Evolutionary conservation across 2,113 vertebrate species (phyloP), one percentile per base, ranked within the genome.

Genomic region (Zosterops lateralis): DNA sequence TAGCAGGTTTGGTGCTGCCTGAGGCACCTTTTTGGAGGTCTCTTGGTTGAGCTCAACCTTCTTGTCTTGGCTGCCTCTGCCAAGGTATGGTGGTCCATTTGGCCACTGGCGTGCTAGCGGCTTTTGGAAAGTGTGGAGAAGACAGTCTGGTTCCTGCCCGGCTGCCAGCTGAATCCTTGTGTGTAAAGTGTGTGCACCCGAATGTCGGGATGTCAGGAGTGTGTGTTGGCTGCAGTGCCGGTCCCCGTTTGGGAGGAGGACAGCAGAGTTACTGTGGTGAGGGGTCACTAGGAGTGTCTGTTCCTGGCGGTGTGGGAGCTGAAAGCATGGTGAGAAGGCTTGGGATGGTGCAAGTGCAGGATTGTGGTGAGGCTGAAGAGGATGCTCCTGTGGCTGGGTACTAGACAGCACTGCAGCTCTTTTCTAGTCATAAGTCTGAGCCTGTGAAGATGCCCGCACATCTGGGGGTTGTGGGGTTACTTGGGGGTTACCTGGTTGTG

Each of bases 311-410:
- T 61, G n/a, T 18, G 14, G 28, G 48, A 67, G 61, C 56, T 87
- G 74, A 24, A 50, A 42, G 48, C 26, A 12, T 0, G 0, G 6
- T 20, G 34, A 51, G 48, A 1, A 3, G 74, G 7, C 0, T 0
- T 36, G 21, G 28, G 16, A 34, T 4, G 9, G 24, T 31, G 58
- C 36, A 38, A 28, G 50, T 2, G 2, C 36, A 22, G 50, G 50
- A 13, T 22, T 0, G 1, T 50, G 42, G 48, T 42, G 64, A 54
- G 38, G 48, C 40, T 77, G 7, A 79, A 81, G 58, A 82, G 38
- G 36, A 56, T 73, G 66, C 60, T 28, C 5, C 50, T 65, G 6
- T 4, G 32, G 25, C 66, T 73, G 2, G 1, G 16, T 50, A 22
- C 25, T 38, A 53, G 32, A 14, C 28, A 80, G 40, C 31, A 24